These are phyloP conservation scores for Microcebus tavaratra DNA, from an alignment of 2,113 vertebrate genomes.

Conservation along the genomic window DNA sequence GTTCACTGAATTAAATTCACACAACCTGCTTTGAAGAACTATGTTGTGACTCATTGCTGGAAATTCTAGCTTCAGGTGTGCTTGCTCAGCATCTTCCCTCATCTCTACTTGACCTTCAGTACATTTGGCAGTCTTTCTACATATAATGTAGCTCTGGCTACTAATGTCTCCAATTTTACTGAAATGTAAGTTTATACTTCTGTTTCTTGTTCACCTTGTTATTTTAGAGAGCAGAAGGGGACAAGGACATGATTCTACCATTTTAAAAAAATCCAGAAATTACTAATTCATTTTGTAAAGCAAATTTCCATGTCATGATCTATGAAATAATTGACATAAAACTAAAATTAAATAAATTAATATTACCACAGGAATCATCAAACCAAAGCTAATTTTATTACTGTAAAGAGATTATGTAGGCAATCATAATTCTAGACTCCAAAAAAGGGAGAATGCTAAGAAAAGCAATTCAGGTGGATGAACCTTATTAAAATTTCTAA, in stretches of 20 bases:
- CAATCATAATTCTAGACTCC: background rate
- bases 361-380: background rate
- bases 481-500: slow-evolving; percentile 50
- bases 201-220: background rate
- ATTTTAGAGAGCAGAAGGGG: background rate
- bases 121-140: background rate
- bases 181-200: background rate
- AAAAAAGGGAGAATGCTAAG: background rate
- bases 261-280: background rate
- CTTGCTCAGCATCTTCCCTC: background rate
- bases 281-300: background rate
- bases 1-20: background rate
- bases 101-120: background rate
- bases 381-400: slow-evolving; percentile 34
- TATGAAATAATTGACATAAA: background rate
- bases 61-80: background rate
- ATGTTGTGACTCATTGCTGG: background rate
- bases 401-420: background rate
- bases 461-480: slow-evolving; percentile 42
- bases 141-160: background rate
- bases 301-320: background rate
- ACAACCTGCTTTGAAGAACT: background rate
- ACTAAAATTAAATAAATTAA: slow-evolving; percentile 25
- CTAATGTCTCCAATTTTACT: background rate
- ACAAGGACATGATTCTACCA: background rate